A percentile compares a stretch with the other conserved stretches of the same genome.
Conservation (phyloP, 2,113 vertebrate genomes). For the Hypanus sabinus region DNA sequence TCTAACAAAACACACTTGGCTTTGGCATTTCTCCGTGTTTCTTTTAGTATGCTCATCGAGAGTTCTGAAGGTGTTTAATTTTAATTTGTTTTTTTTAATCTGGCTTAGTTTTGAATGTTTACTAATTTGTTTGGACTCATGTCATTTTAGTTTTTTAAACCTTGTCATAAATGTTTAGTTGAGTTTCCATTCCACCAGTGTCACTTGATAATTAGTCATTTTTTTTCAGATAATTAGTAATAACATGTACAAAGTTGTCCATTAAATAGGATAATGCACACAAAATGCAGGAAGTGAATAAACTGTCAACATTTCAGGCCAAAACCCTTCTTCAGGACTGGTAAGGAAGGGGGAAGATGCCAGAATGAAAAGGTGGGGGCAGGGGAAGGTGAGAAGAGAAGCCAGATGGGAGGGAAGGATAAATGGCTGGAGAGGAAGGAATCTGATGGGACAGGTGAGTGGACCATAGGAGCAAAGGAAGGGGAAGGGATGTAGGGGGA, state of each 20-base stretch:
- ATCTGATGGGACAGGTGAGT: no score
- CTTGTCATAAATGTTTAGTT: slow-evolving; percentile 52
- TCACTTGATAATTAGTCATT: slow-evolving; percentile 51
- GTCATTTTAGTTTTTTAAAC: slow-evolving; percentile 45
- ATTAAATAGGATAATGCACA: background rate
- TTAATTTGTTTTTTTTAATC: slow-evolving; percentile 42
- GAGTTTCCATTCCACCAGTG: slow-evolving; percentile 50
- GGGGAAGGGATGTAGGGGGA: no score
- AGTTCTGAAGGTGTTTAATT: slow-evolving; percentile 45
- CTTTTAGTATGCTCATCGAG: slow-evolving; percentile 40
- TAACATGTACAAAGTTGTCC: background rate
- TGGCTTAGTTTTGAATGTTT: slow-evolving; percentile 41
- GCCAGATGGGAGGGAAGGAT: no score
- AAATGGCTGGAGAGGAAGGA: no score
- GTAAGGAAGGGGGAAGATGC: no score
- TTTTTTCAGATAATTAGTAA: background rate
- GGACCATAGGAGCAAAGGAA: no score
- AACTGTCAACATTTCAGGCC: no score
- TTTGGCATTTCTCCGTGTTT: slow-evolving; percentile 41
- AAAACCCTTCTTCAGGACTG: no score
- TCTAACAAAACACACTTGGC: slow-evolving; percentile 49
- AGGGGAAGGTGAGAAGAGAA: no score
- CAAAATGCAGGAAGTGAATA: no score
- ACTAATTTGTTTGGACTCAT: slow-evolving; percentile 50
- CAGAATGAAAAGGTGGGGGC: no score